These are phyloP conservation scores for Spatula clypeata DNA, from an alignment of 2,797 vertebrate genomes.

Conservation along the genomic window DNA sequence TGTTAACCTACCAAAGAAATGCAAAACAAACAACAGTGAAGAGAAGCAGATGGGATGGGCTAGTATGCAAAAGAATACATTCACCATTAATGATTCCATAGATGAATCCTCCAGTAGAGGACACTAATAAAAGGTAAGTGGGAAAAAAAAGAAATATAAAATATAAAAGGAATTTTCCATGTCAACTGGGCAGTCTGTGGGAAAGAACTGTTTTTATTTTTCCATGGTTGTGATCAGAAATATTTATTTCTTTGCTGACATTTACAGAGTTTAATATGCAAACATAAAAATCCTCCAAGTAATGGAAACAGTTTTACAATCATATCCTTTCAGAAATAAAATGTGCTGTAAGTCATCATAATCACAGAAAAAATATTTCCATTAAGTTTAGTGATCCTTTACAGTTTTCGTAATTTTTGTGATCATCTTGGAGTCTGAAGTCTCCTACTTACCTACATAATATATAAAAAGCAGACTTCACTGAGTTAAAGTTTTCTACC, in stretches of 20 bases:
- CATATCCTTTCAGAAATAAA: neutral
- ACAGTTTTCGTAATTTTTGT: neutral
- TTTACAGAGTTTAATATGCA: conserved; percentile 10
- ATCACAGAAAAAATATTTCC: neutral
- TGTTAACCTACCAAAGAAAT: neutral
- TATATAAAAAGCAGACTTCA: neutral
- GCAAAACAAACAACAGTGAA: neutral
- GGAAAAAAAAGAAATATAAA: neutral
- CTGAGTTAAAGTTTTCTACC: neutral
- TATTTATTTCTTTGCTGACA: neutral
- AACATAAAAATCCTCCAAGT: neutral
- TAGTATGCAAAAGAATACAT: neutral
- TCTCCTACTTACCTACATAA: neutral
- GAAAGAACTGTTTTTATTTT: neutral
- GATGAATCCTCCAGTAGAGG: neutral
- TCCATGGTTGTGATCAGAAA: neutral
- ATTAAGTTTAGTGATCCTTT: neutral
- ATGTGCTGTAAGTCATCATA: neutral
- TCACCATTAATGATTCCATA: neutral
- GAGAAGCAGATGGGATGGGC: neutral
- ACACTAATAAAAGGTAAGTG: neutral
- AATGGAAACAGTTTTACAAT: neutral
- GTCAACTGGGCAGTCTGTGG: neutral
- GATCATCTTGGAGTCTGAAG: neutral
- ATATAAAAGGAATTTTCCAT: neutral